These are phyloP conservation scores for Oriolus oriolus DNA, from an alignment of 2,113 vertebrate genomes.

Conservation along the genomic window DNA sequence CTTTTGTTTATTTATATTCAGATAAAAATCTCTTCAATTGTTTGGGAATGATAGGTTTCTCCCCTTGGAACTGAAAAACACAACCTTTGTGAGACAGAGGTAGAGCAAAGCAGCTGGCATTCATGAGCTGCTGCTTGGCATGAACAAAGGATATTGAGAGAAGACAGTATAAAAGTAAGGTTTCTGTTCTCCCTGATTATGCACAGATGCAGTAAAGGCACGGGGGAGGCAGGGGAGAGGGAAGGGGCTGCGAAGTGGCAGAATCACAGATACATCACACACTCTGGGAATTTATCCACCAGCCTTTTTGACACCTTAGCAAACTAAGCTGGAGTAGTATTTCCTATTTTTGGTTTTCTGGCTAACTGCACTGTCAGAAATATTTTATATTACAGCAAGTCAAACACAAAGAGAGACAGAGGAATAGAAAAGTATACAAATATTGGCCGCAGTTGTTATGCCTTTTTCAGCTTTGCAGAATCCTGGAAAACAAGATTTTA, in stretches of 20 bases:
- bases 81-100: background rate
- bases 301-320: background rate
- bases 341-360: conserved; percentile 7
- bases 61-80: background rate
- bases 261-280: background rate
- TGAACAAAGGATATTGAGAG: conserved; percentile 13
- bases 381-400: background rate
- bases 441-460: background rate
- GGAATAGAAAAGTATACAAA: background rate
- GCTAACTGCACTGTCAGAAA: background rate
- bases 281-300: background rate
- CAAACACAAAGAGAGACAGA: background rate
- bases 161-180: background rate
- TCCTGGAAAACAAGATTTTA: conserved; percentile 17
- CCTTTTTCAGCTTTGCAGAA: background rate
- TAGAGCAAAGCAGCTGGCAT: background rate
- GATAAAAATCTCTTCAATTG: conserved; percentile 27
- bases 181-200: conserved; percentile 7
- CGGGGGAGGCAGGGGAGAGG: background rate
- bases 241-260: background rate
- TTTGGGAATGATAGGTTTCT: conserved; percentile 23
- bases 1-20: conserved; percentile 36
- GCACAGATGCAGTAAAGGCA: background rate
- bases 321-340: background rate
- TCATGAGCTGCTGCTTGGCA: background rate